phyloP scores from a whole-genome alignment of 2,797 vertebrate species.

The Lithobates sylvaticus region DNA sequence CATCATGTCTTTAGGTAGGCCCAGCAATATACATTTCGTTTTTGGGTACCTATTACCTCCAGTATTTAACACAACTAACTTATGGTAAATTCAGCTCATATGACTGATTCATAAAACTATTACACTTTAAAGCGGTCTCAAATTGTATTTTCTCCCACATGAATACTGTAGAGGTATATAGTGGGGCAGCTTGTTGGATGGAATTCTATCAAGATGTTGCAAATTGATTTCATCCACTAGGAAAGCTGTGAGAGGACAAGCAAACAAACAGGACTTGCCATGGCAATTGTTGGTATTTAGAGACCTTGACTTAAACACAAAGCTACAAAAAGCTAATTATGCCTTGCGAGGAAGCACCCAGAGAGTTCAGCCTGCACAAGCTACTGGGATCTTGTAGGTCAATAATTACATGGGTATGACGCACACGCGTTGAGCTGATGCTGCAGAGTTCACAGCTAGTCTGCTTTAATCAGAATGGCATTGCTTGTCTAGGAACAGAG shows the following conservation, averaged over 20 bases:
- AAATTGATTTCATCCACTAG: constrained; percentile 33
- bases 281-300: constrained; percentile 46
- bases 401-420: constrained; percentile 55
- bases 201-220: constrained; percentile 27
- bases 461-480: constrained; percentile 50
- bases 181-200: not conserved
- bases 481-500: constrained; percentile 40
- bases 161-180: not conserved
- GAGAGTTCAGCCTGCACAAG: constrained; percentile 51
- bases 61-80: too few species aligned
- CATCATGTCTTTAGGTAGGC: too few species aligned
- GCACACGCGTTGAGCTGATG: constrained; percentile 44
- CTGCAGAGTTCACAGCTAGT: constrained; percentile 29
- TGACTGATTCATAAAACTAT: too few species aligned
- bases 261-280: constrained; percentile 2
- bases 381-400: constrained; percentile 54
- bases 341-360: constrained; percentile 54
- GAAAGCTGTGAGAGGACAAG: constrained; percentile 1
- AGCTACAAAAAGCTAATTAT: constrained; percentile 58
- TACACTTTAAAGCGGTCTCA: too few species aligned
- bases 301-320: constrained; percentile 43
- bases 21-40: too few species aligned
- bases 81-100: too few species aligned
- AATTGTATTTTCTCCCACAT: not conserved
- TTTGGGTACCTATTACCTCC: too few species aligned